phyloP scores from a whole-genome alignment of 2,113 vertebrate genomes.

The Aphyosemion australe region DNA sequence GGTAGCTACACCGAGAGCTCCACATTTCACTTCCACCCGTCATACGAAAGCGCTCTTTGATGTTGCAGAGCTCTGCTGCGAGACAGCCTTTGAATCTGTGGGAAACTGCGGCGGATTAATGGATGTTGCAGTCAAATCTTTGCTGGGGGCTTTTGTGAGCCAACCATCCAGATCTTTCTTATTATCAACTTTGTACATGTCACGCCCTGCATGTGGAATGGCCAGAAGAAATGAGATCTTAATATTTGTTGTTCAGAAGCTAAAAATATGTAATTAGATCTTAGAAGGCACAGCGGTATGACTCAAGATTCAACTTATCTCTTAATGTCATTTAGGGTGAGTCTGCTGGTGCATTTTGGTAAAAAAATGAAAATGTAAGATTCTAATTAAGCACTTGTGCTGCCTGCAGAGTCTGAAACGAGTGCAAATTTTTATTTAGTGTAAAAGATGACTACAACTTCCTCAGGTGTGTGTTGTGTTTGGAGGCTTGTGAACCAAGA shows the following conservation, averaged over 20 bases:
- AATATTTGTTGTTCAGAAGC: slow-evolving; percentile 39
- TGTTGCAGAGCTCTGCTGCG: slow-evolving; percentile 61
- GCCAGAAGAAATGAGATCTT: slow-evolving; percentile 2
- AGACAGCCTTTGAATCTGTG: slow-evolving; percentile 70
- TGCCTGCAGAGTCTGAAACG: neutral
- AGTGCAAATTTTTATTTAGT: slow-evolving; percentile 20
- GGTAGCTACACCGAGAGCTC: slow-evolving; percentile 51
- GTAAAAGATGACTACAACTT: neutral
- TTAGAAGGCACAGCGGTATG: neutral
- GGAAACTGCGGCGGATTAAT: slow-evolving; percentile 70
- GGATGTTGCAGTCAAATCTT: slow-evolving; percentile 65
- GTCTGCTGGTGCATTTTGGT: no score
- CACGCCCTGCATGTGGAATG: slow-evolving; percentile 33
- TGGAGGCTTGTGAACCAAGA: slow-evolving; percentile 7
- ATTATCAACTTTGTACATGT: slow-evolving; percentile 46
- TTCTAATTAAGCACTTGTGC: no score
- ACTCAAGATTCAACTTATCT: no score
- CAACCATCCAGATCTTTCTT: slow-evolving; percentile 62
- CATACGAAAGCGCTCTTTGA: slow-evolving; percentile 63
- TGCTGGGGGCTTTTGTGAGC: slow-evolving; percentile 61
- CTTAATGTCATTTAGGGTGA: no score
- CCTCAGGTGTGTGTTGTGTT: neutral
- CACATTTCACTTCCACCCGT: slow-evolving; percentile 56
- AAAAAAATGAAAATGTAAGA: no score
- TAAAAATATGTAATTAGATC: neutral